A percentile compares a stretch with the other conserved stretches of the same genome.
Evolutionary conservation across 2,888 invertebrate genomes (phyloP).

Genomic region (Alviniconcha strummeri): DNA sequence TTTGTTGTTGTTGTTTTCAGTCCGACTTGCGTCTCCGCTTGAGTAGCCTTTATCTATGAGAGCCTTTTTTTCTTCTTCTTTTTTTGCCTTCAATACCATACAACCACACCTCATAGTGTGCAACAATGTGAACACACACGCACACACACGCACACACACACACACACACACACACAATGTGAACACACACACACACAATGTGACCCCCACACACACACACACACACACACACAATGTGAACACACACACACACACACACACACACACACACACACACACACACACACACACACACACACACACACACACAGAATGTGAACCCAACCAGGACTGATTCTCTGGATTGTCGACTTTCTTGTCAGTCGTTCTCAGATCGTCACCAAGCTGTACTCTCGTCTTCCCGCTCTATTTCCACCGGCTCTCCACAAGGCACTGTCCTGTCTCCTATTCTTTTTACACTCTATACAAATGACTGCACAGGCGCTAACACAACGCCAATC

Average conservation of each 20-base stretch:
- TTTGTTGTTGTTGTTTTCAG: not conserved
- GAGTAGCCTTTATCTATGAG: too few species aligned
- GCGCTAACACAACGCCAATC: too few species aligned
- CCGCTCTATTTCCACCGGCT: too few species aligned
- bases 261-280: conserved; percentile 21
- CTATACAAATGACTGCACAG: too few species aligned
- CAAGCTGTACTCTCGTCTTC: not conserved
- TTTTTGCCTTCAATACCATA: not conserved
- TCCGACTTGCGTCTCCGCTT: too few species aligned
- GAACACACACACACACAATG: too few species aligned
- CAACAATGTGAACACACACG: conserved; percentile 1
- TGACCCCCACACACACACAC: too few species aligned
- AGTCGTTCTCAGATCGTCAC: not conserved
- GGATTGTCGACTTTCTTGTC: not conserved
- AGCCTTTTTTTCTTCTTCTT: too few species aligned
- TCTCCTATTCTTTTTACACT: not conserved
- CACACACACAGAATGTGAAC: too few species aligned
- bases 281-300: conserved; percentile 19
- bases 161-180: conserved; percentile 25
- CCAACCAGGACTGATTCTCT: not conserved
- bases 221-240: too few species aligned
- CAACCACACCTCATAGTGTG: not conserved
- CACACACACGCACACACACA: conserved; percentile 23
- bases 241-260: conserved; percentile 22
- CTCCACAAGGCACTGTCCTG: not conserved